phyloP scores from a whole-genome alignment of 2,113 vertebrate species.

The Mastomys coucha region DNA sequence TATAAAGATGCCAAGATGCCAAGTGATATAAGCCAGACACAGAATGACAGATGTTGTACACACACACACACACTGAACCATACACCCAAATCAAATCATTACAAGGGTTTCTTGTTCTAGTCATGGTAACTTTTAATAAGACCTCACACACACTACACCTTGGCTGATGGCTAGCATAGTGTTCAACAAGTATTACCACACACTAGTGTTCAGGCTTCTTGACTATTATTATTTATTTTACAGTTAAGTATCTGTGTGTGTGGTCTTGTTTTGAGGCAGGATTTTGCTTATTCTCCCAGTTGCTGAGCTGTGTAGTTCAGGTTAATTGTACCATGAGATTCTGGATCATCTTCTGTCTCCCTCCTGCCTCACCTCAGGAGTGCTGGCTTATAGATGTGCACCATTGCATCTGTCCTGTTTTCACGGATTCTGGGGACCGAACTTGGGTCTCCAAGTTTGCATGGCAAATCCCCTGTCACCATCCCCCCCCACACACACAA shows the following conservation, averaged over 20 bases:
- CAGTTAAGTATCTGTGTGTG: background rate
- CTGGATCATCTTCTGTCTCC: background rate
- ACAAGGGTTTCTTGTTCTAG: background rate
- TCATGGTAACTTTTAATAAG: background rate
- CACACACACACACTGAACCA: background rate
- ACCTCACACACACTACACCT: background rate
- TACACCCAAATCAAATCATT: background rate
- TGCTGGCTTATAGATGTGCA: background rate
- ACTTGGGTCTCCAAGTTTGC: background rate
- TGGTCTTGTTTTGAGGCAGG: background rate
- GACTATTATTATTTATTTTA: background rate
- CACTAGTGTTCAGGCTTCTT: background rate
- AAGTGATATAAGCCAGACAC: background rate
- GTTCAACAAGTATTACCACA: background rate
- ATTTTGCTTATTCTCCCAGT: background rate
- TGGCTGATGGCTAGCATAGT: background rate
- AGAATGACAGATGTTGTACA: background rate
- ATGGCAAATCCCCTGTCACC: background rate
- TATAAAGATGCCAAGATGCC: background rate
- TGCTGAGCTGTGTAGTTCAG: background rate
- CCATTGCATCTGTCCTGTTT: background rate
- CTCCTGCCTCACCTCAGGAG: background rate
- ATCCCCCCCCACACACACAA: too few species aligned
- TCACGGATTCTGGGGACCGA: background rate
- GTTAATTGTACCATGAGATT: background rate